Evolutionary conservation across 1,140 invertebrate genomes (phyloP).

Genomic region (Caligus rogercresseyi): DNA sequence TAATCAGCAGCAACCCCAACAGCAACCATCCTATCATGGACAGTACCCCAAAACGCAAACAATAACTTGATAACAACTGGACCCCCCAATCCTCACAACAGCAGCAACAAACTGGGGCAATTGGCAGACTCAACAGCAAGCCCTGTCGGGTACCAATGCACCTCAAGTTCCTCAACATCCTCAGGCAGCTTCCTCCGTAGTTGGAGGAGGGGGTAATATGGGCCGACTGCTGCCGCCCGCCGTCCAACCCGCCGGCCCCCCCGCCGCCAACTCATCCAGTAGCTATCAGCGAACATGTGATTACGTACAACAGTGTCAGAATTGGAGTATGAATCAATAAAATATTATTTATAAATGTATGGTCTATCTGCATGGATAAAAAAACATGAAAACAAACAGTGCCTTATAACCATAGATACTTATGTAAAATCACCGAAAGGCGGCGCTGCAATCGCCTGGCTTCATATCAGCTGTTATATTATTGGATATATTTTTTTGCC

Average conservation of each 20-base stretch:
- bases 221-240: too few relatives aligned
- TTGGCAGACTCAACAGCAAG: not conserved
- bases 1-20: not conserved
- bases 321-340: constrained; percentile 11
- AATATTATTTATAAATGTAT: too few relatives aligned
- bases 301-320: constrained; percentile 17
- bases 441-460: too few relatives aligned
- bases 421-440: too few relatives aligned
- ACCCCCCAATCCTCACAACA: not conserved
- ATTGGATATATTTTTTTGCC: too few relatives aligned
- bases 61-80: not conserved
- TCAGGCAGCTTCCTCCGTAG: not conserved
- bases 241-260: not conserved
- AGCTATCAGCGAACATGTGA: constrained; percentile 13
- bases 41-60: not conserved
- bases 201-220: too few relatives aligned
- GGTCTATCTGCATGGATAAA: too few relatives aligned
- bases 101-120: not conserved
- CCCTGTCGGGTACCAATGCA: not conserved
- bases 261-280: not conserved
- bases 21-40: not conserved
- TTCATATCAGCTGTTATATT: too few relatives aligned
- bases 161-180: not conserved
- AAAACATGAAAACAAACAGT: too few relatives aligned
- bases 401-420: too few relatives aligned